Evolutionary conservation across 2,888 invertebrate genomes (phyloP).

Genomic region (Herminia tarsipennalis): DNA sequence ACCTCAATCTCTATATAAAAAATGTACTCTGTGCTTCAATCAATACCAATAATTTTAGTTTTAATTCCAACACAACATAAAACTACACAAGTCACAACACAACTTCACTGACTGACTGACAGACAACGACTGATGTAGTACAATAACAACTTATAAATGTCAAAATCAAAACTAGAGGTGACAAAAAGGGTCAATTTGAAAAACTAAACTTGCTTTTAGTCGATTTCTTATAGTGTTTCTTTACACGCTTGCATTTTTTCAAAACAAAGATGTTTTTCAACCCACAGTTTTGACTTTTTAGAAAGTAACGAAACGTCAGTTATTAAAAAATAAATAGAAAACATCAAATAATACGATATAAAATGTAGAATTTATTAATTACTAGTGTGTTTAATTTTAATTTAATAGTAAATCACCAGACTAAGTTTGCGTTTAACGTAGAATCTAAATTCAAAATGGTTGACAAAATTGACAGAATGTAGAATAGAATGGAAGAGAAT

Average conservation of each 20-base stretch:
- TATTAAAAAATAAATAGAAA: neutral
- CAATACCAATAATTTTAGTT: constrained; percentile 3
- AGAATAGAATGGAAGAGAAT: constrained; percentile 56
- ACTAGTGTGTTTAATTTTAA: too few relatives aligned
- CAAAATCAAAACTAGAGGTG: constrained; percentile 12
- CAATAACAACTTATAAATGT: too few relatives aligned
- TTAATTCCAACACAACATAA: constrained; percentile 14
- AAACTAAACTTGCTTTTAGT: neutral
- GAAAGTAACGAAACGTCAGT: neutral
- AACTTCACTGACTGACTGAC: too few relatives aligned
- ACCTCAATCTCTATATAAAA: too few relatives aligned
- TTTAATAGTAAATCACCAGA: constrained; percentile 1
- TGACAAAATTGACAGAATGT: constrained; percentile 62
- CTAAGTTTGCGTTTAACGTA: constrained; percentile 44
- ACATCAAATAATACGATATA: neutral
- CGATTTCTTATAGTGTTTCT: constrained; percentile 2
- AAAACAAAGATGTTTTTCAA: too few relatives aligned
- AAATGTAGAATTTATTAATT: neutral
- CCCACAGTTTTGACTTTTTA: too few relatives aligned
- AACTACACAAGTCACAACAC: too few relatives aligned
- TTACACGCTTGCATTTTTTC: constrained; percentile 7
- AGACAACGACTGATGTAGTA: too few relatives aligned
- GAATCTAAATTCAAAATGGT: constrained; percentile 64
- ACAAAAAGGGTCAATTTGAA: constrained; percentile 9
- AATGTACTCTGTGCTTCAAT: too few relatives aligned